Percentiles rank a stretch among this genome's conserved stretches.
Evolutionary conservation across 92 coral and sea anemone genomes (phyloP).

Genomic region (Pocillopora grandis): DNA sequence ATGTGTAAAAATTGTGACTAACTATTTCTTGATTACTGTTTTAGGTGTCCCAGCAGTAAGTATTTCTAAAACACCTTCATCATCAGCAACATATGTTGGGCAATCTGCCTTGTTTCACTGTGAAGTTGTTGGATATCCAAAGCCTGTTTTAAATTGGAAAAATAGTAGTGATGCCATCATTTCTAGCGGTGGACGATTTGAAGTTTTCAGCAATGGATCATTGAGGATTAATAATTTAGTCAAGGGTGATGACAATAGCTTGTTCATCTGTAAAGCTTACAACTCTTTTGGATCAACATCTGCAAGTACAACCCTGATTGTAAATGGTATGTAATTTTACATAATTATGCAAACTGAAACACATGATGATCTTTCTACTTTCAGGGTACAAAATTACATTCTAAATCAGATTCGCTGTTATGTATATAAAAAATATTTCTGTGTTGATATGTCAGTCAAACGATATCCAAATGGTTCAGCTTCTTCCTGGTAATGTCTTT

Average conservation of each 20-base stretch:
- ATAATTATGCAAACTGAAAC: too few relatives aligned
- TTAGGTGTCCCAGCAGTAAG: conserved; percentile 63
- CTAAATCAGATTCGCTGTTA: too few relatives aligned
- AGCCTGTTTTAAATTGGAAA: conserved; percentile 61
- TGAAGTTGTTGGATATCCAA: conserved; percentile 48
- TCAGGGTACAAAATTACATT: too few relatives aligned
- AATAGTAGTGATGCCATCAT: conserved; percentile 26
- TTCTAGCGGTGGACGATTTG: conserved; percentile 54
- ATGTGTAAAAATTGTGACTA: not conserved
- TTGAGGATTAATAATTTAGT: conserved; percentile 53
- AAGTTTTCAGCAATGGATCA: conserved; percentile 58
- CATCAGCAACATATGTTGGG: conserved; percentile 59
- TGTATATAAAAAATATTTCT: too few relatives aligned
- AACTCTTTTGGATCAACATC: conserved; percentile 68
- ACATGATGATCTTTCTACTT: too few relatives aligned
- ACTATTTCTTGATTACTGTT: not conserved
- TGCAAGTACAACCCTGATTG: conserved; percentile 70
- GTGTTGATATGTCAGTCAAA: too few relatives aligned
- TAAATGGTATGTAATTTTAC: conserved; percentile 56
- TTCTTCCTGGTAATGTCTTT: too few relatives aligned
- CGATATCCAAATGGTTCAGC: too few relatives aligned
- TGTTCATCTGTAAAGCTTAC: conserved; percentile 65
- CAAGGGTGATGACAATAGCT: conserved; percentile 69
- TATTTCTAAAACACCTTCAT: conserved; percentile 51
- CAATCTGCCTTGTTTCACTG: conserved; percentile 75